These are phyloP conservation scores for Galerucella nymphaeae DNA, from an alignment of 2,888 invertebrate species.

Conservation along the genomic window DNA sequence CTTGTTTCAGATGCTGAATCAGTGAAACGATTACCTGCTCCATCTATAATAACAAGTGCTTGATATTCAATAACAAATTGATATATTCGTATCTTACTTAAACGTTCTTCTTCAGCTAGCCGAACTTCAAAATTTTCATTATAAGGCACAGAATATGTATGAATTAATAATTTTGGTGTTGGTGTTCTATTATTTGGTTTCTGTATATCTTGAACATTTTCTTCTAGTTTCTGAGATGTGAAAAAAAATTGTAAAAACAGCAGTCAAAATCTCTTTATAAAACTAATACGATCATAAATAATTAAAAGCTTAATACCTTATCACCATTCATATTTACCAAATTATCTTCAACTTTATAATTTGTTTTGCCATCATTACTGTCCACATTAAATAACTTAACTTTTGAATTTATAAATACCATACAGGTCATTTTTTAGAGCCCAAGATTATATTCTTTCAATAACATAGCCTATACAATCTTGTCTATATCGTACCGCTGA, in stretches of 20 bases:
- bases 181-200: conserved; percentile 31
- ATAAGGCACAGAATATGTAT: conserved; percentile 35
- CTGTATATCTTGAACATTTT: background rate
- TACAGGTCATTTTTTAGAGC: conserved; percentile 41
- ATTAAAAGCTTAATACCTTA: conserved; percentile 40
- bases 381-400: conserved; percentile 44
- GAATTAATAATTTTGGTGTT: conserved; percentile 32
- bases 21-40: conserved; percentile 29
- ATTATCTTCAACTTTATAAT: conserved; percentile 47
- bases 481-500: too few relatives aligned
- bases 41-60: conserved; percentile 12
- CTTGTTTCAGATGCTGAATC: conserved; percentile 26
- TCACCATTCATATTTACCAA: conserved; percentile 48
- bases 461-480: background rate
- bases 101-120: conserved; percentile 30
- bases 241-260: conserved; percentile 4
- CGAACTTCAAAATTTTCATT: conserved; percentile 32
- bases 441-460: background rate
- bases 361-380: conserved; percentile 44
- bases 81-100: background rate
- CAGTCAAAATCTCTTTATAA: background rate
- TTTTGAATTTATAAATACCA: conserved; percentile 46
- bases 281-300: background rate
- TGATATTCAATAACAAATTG: too few relatives aligned
- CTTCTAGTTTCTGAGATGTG: background rate